These are phyloP conservation scores for Exocentrus adspersus DNA, from an alignment of 2,888 invertebrate genomes.

Conservation along the genomic window DNA sequence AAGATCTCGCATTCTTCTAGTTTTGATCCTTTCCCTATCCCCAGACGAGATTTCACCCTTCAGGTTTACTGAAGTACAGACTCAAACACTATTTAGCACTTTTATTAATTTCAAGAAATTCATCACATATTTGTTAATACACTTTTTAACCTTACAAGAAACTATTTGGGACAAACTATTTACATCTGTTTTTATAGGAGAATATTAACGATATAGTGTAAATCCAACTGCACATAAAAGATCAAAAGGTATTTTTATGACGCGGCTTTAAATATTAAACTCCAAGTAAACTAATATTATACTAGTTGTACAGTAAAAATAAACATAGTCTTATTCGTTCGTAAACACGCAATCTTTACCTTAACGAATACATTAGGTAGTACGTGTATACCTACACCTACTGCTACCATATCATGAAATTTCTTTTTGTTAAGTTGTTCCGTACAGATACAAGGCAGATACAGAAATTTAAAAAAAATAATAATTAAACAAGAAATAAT, in stretches of 20 bases:
- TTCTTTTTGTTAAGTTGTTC: no score
- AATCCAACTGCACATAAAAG: not conserved
- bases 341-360: not conserved
- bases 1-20: no score
- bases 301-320: constrained; percentile 1
- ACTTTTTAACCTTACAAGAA: no score
- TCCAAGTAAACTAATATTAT: not conserved
- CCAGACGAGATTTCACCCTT: no score
- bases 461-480: no score
- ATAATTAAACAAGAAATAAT: no score
- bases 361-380: not conserved
- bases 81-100: no score
- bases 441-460: no score
- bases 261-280: not conserved
- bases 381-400: not conserved
- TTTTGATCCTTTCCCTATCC: no score
- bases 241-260: not conserved
- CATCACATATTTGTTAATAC: no score
- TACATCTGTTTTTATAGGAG: not conserved
- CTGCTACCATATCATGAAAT: not conserved
- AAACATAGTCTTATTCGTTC: not conserved
- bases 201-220: not conserved
- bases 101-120: no score
- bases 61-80: no score
- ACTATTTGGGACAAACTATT: not conserved